phyloP scores from a whole-genome alignment of 2,797 vertebrate species.

The Pseudomugil gertrudae region DNA sequence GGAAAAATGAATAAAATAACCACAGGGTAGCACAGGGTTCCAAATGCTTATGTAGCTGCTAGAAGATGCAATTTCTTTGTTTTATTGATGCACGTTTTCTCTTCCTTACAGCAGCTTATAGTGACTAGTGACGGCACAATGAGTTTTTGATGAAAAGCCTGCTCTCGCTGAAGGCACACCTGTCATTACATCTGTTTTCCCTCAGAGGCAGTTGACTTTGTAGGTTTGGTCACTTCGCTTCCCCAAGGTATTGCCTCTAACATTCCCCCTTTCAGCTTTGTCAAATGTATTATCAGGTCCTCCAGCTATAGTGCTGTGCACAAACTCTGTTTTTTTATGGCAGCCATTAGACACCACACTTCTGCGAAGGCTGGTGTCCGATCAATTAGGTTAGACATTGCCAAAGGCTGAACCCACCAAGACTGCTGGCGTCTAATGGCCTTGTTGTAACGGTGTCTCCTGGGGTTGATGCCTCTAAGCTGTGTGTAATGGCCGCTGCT shows the following conservation, averaged over 20 bases:
- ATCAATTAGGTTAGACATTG: slow-evolving; percentile 60
- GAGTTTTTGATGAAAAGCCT: slow-evolving; percentile 1
- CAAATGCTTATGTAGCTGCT: too few relatives aligned
- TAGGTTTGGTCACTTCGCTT: slow-evolving; percentile 16
- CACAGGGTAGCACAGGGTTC: too few relatives aligned
- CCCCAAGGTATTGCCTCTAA: slow-evolving; percentile 19
- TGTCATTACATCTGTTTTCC: slow-evolving; percentile 15
- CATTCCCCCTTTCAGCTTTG: slow-evolving; percentile 4
- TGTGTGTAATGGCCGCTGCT: slow-evolving; percentile 44
- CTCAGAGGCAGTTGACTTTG: slow-evolving; percentile 13
- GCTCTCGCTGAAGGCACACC: slow-evolving; percentile 16
- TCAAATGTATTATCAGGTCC: slow-evolving; percentile 14
- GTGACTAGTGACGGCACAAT: background rate
- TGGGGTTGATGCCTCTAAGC: slow-evolving; percentile 35
- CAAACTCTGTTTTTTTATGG: slow-evolving; percentile 36
- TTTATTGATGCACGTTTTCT: background rate
- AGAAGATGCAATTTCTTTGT: background rate
- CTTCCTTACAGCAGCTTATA: background rate
- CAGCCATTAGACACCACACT: slow-evolving; percentile 50
- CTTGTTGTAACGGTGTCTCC: slow-evolving; percentile 36
- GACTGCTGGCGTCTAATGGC: slow-evolving; percentile 62
- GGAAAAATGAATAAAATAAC: too few relatives aligned
- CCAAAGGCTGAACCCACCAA: slow-evolving; percentile 51
- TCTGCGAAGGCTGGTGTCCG: slow-evolving; percentile 40
- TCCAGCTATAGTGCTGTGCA: slow-evolving; percentile 26